These are phyloP conservation scores for Tilapia sparmanii DNA, from an alignment of 2,113 vertebrate genomes.

Conservation along the genomic window DNA sequence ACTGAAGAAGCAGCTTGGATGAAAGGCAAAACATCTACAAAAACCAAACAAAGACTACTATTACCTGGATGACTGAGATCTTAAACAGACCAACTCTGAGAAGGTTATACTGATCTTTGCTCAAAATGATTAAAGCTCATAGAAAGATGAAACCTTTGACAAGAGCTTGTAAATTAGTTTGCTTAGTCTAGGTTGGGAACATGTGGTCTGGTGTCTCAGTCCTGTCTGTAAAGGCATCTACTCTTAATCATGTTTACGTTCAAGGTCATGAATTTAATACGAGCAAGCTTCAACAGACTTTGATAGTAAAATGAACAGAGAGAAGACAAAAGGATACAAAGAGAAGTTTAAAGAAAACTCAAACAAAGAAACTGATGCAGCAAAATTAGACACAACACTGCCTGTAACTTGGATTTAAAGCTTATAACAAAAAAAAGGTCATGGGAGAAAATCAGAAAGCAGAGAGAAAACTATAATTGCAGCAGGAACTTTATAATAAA, in stretches of 20 bases:
- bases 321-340: background rate
- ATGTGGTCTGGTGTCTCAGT: background rate
- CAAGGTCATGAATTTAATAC: background rate
- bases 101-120: background rate
- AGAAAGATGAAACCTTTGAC: background rate
- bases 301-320: background rate
- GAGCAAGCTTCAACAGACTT: accelerated
- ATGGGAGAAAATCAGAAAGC: accelerated
- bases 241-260: background rate
- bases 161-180: background rate
- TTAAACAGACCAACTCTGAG: background rate
- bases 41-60: accelerated
- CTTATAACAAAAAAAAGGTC: background rate
- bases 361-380: background rate
- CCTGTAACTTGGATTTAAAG: background rate
- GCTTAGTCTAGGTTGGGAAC: background rate
- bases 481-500: background rate
- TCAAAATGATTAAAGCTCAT: background rate
- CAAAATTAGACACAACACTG: background rate
- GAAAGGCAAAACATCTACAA: background rate
- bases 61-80: background rate
- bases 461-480: background rate
- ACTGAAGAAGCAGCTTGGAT: background rate
- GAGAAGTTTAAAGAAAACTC: background rate
- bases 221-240: background rate